Evolutionary conservation across 2,888 invertebrate species (phyloP).

Genomic region (Hecatera dysodea): DNA sequence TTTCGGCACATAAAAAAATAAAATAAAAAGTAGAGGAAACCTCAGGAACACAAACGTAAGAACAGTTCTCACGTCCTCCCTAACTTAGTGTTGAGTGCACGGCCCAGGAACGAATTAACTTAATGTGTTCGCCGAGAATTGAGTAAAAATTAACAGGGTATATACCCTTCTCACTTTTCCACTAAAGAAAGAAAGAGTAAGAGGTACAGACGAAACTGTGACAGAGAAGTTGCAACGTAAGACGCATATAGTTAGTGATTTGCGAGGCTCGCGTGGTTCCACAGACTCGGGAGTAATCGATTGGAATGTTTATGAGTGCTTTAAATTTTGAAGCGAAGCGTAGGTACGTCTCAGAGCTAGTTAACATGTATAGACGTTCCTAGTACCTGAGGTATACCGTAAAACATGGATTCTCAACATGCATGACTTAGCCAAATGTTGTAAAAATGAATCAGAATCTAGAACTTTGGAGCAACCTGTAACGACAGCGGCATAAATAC

Average conservation of each 20-base stretch:
- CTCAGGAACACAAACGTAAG: conserved; percentile 67
- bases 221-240: conserved; percentile 54
- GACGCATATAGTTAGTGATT: conserved; percentile 68
- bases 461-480: conserved; percentile 26
- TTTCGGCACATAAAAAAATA: conserved; percentile 65
- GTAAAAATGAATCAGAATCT: conserved; percentile 17
- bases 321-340: conserved; percentile 73
- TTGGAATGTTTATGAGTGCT: conserved; percentile 76
- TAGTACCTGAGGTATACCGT: conserved; percentile 43
- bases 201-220: conserved; percentile 40
- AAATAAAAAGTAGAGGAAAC: conserved; percentile 68
- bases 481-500: conserved; percentile 2
- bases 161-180: conserved; percentile 53
- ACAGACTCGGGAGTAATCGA: conserved; percentile 72
- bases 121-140: conserved; percentile 77
- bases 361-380: conserved; percentile 52
- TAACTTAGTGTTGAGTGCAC: conserved; percentile 75
- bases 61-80: conserved; percentile 62
- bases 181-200: conserved; percentile 50
- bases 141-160: conserved; percentile 75
- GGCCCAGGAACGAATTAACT: conserved; percentile 77
- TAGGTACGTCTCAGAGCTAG: conserved; percentile 37
- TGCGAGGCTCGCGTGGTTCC: conserved; percentile 70
- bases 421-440: conserved; percentile 42
- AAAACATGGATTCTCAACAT: conserved; percentile 45